Evolutionary conservation across 2,113 vertebrate species (phyloP).

Genomic region (Pollimyrus isidori): DNA sequence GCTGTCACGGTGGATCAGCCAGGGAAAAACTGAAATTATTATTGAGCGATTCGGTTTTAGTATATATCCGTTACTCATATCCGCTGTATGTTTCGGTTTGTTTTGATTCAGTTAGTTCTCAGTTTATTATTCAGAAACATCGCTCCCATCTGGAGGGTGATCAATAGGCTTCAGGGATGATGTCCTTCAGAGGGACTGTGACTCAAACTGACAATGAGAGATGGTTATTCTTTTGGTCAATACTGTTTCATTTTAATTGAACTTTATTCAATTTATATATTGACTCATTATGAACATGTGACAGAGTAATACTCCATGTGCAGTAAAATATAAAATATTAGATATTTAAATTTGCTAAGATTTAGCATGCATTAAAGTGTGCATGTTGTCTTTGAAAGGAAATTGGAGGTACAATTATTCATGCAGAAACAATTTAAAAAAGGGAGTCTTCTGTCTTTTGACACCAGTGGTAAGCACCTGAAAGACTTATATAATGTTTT

Average conservation of each 20-base stretch:
- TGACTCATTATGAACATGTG: neutral
- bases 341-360: neutral
- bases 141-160: neutral
- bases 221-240: neutral
- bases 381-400: neutral
- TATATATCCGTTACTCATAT: neutral
- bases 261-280: neutral
- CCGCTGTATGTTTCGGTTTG: neutral
- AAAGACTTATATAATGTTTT: neutral
- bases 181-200: neutral
- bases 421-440: neutral
- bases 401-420: neutral
- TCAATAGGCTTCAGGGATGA: conserved; percentile 5
- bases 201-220: neutral
- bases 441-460: neutral
- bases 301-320: neutral
- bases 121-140: neutral
- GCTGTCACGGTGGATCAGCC: neutral
- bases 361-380: neutral
- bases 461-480: neutral
- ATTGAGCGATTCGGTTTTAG: neutral
- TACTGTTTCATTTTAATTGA: neutral
- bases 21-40: conserved; percentile 2
- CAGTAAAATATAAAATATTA: neutral
- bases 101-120: neutral